These are phyloP conservation scores for Macropus fuliginosus DNA, from an alignment of 2,797 vertebrate species.

Conservation along the genomic window DNA sequence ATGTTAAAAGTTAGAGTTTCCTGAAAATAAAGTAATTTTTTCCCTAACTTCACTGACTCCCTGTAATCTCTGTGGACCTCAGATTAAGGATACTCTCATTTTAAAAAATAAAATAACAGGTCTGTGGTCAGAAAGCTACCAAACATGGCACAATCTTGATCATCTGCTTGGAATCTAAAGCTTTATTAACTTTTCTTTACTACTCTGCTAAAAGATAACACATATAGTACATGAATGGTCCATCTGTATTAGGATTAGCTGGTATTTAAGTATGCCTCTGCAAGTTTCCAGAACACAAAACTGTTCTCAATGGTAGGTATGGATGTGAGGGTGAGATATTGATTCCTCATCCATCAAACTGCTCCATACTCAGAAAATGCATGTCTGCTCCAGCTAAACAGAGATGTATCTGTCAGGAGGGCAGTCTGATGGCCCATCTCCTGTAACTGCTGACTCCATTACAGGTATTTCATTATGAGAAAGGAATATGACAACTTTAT, in stretches of 20 bases:
- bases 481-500: not conserved
- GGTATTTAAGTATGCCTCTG: conserved; percentile 33
- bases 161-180: not conserved
- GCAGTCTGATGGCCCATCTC: conserved; percentile 42
- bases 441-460: conserved; percentile 46
- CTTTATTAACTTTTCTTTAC: not conserved
- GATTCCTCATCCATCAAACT: conserved; percentile 13
- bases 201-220: conserved; percentile 16
- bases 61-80: not conserved
- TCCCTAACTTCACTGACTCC: not conserved
- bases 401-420: conserved; percentile 25
- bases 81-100: not conserved
- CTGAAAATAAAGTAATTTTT: not conserved
- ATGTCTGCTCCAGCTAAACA: conserved; percentile 10
- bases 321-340: conserved; percentile 13
- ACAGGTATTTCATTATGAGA: conserved; percentile 29
- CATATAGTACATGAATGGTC: not conserved
- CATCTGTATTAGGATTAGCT: conserved; percentile 33
- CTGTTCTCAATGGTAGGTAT: not conserved
- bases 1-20: not conserved
- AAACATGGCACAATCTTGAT: not conserved
- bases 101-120: not conserved
- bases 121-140: not conserved
- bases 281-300: conserved; percentile 36
- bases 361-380: conserved; percentile 22